Evolutionary conservation across 2,888 invertebrate genomes (phyloP), one percentile per base, ranked within the genome.

Genomic region (Drosophila prostipennis): DNA sequence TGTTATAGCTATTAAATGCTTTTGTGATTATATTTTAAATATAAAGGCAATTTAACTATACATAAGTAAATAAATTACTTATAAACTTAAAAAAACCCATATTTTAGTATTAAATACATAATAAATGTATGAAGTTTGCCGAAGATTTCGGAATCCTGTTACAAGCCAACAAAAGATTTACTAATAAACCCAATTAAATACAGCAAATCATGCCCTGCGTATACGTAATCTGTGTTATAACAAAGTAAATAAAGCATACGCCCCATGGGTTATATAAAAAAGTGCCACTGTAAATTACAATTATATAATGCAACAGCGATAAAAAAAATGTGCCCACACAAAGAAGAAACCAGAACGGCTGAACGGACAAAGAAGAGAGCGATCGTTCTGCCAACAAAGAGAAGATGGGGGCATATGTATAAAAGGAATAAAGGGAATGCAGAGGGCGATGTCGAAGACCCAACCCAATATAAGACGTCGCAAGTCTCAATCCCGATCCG

Each of bases 291-390:
- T 67, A 65, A 64, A 76, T 74, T 72, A 46, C 63, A 79, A 74
- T 80, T 81, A 80, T 81, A 79, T 80, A 80, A 80, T 64, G 61
- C 70, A 69, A 68, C 57, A 55, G 51, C 46, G 72, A 72, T 58
- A 72, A 67, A 73, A 57, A 57, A 29, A 29, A 29, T 7, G 29
- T 7, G 29, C 36, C 68, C 46, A 40, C 39, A 54, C 16, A 51
- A 54, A 57, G 56, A 72, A 26, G 39, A 61, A 59, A 56, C 42
- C 43, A 54, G 46, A 72, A 49, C 48, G 19, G 11, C 19, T 6
- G 10, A 42, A 11, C 56, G 13, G 32, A 57, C 54, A 45, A 36
- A 61, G 39, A 58, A 46, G 57, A 70, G 72, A 67, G 29, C 51
- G 54, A 65, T 55, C 67, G 37, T 51, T 67, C 71, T 64, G 72